phyloP scores from a whole-genome alignment of 2,888 invertebrate species.

The Nezara viridula region DNA sequence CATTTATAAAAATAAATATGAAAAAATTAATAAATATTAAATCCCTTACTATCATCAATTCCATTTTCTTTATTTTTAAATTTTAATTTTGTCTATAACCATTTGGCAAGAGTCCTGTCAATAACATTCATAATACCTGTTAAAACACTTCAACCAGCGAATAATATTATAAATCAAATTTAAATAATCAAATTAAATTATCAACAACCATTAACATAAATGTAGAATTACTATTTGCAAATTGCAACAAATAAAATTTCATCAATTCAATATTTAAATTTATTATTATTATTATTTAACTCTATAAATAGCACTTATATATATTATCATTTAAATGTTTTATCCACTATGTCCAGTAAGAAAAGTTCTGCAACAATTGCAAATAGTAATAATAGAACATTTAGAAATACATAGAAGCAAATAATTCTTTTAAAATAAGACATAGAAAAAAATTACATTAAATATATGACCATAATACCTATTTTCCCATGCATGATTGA shows the following conservation, averaged over 20 bases:
- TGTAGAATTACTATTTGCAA: conserved; percentile 1
- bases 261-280: neutral
- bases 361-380: neutral
- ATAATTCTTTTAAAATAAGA: neutral
- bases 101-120: conserved; percentile 52
- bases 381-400: neutral
- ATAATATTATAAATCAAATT: conserved; percentile 50
- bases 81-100: conserved; percentile 38
- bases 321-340: neutral
- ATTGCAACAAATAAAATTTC: neutral
- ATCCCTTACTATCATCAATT: conserved; percentile 5
- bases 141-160: conserved; percentile 56
- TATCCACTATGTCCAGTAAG: too few species aligned
- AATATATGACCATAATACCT: neutral
- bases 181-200: conserved; percentile 20
- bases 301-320: too few species aligned
- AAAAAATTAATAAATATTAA: neutral
- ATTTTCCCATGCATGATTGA: neutral
- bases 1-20: neutral
- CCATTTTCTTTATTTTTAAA: conserved; percentile 2
- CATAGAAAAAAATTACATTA: neutral
- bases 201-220: conserved; percentile 1
- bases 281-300: too few species aligned
- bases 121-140: conserved; percentile 56
- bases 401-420: neutral